Evolutionary conservation across 2,113 vertebrate species (phyloP).

Genomic region (Xiphophorus hellerii): DNA sequence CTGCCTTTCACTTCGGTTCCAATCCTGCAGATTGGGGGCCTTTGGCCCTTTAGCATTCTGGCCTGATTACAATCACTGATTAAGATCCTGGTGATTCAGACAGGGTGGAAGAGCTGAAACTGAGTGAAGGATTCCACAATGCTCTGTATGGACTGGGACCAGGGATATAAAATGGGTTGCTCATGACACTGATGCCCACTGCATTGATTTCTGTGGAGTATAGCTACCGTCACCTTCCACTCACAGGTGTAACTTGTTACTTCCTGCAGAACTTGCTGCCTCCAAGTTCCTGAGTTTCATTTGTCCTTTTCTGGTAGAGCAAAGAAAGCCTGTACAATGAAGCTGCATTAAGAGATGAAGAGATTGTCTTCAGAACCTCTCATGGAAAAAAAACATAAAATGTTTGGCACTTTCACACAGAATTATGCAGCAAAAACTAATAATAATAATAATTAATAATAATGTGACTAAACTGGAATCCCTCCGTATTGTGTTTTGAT

Average conservation of each 20-base stretch:
- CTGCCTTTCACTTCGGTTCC: slow-evolving; percentile 81
- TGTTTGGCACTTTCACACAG: slow-evolving; percentile 93
- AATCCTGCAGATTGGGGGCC: slow-evolving; percentile 85
- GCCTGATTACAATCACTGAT: slow-evolving; percentile 94
- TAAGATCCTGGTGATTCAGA: slow-evolving; percentile 91
- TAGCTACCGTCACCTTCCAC: slow-evolving; percentile 80
- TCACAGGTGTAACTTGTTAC: slow-evolving; percentile 79
- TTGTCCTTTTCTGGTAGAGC: slow-evolving; percentile 81
- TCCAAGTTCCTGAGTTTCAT: slow-evolving; percentile 93
- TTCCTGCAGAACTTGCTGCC: slow-evolving; percentile 84
- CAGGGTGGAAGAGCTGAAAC: slow-evolving; percentile 85
- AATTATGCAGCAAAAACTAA: slow-evolving; percentile 70
- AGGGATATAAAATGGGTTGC: slow-evolving; percentile 68
- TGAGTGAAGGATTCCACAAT: slow-evolving; percentile 61
- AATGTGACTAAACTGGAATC: slow-evolving; percentile 77
- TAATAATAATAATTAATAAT: slow-evolving; percentile 46
- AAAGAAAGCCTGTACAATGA: slow-evolving; percentile 74
- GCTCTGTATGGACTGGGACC: slow-evolving; percentile 43
- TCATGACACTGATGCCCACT: slow-evolving; percentile 82
- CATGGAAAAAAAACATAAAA: slow-evolving; percentile 87
- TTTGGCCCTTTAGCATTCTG: slow-evolving; percentile 93
- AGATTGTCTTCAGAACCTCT: slow-evolving; percentile 93
- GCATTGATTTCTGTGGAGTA: slow-evolving; percentile 79
- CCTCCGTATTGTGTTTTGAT: slow-evolving; percentile 72
- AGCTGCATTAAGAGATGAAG: slow-evolving; percentile 88